phyloP scores from a whole-genome alignment of 2,888 invertebrate genomes.

The Cerastoderma edule region DNA sequence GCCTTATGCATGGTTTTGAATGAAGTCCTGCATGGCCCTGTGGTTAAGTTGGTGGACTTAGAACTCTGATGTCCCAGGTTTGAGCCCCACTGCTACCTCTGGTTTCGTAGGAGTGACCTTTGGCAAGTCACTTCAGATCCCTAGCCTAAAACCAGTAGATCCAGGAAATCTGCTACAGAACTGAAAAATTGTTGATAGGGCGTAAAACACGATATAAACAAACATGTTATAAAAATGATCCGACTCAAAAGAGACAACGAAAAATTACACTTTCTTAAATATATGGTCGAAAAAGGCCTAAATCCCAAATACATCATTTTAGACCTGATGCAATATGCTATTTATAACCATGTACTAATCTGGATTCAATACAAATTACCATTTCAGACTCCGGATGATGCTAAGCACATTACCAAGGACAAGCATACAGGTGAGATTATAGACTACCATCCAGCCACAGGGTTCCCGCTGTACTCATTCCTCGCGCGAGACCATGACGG shows the following conservation, averaged over 20 bases:
- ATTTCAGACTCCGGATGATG: conserved; percentile 26
- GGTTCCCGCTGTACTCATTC: conserved; percentile 64
- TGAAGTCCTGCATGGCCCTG: not conserved
- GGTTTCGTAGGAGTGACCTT: too few relatives aligned
- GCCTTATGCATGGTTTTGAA: too few relatives aligned
- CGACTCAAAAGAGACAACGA: not conserved
- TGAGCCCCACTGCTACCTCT: too few relatives aligned
- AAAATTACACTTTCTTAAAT: not conserved
- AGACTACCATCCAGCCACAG: conserved; percentile 53
- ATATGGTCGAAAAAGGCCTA: not conserved
- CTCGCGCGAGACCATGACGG: conserved; percentile 21
- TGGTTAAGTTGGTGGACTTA: too few relatives aligned
- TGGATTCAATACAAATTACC: not conserved
- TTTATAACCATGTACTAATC: not conserved
- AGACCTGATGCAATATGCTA: not conserved
- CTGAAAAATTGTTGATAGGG: too few relatives aligned
- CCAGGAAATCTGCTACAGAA: too few relatives aligned
- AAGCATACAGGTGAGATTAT: conserved; percentile 34
- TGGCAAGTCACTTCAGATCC: too few relatives aligned
- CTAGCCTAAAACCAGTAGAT: too few relatives aligned
- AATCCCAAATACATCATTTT: not conserved
- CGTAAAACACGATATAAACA: not conserved
- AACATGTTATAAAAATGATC: not conserved
- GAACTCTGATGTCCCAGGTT: too few relatives aligned
- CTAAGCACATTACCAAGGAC: conserved; percentile 11